Base-by-base conservation (phyloP, 2,113 vertebrate species). In the Herpailurus yagouaroundi region DNA sequence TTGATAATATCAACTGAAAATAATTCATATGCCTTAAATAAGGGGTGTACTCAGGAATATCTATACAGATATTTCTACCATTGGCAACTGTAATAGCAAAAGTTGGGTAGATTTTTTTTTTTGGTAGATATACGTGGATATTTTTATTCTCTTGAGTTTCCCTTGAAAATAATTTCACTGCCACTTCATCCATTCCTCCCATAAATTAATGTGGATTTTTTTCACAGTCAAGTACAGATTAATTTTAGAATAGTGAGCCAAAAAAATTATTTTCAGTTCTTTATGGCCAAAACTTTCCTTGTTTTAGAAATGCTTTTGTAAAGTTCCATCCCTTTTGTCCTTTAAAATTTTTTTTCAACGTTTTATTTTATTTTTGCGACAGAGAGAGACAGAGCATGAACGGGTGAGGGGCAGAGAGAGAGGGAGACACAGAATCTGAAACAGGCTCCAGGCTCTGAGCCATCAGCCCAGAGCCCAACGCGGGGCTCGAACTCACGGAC, bases 1-100 rank as follows among this genome's bases (percentile, higher is more conserved):
- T 86, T 82, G 16, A 82, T 48, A 48, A 94, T 95, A 50, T 85
- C 11, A 81, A 11, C 29, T 83, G 10, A 95, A 93, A 95, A 80
- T 36, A 88, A 6, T 10, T 88, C 10, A 57, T n/a, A 29, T 41
- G 6, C 3, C 31, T 90, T 64, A 68, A 60, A 71, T 38, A 60
- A 77, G 4, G 1, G 1, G 2, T 25, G 0, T 8, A n/a, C 5
- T 74, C 36, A 36, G 66, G 12, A 79, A 81, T 38, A 80, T 55
- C 15, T 68, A 7, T 50, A 50, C 4, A 77, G 48, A 18, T 87
- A 68, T 48, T 88, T 93, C 33, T 80, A 21, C n/a, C 31, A 69
- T 10, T 73, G 16, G 3, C 16, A 93, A n/a, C 18, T 60, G 5
- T 31, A 27, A 14, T 48, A 50, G n/a, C 11, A 85, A 68, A 85